Base-by-base conservation (phyloP, 1,140 invertebrate genomes). In the Drosophila virilis region DNA sequence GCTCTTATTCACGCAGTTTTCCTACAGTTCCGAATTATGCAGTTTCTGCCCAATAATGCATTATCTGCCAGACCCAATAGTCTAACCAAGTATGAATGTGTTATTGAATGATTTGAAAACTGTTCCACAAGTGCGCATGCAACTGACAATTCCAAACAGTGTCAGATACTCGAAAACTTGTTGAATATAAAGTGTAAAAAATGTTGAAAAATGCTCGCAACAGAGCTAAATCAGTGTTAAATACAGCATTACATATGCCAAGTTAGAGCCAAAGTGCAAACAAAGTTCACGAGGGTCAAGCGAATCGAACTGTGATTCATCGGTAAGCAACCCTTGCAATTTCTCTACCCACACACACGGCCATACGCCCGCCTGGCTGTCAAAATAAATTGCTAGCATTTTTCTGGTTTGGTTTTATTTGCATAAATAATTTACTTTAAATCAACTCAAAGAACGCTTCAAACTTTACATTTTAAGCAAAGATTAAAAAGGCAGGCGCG, bases 391-490 rank as follows among this genome's bases (percentile, higher is more conserved):
- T 79, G 83, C 83, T 74, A 88, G 72, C 76, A 46, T 78, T 65
- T 75, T 82, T 74, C 40, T 68, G 38, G 43, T 48, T 54, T 67
- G 62, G 58, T 67, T 79, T 82, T 85, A 88, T 86, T 86, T 86
- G 83, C 83, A 88, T 88, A 88, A 86, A 88, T 88, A 86, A 86
- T 86, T 86, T 88, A 88, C 76, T 86, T 88, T 88, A 86, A 88
- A 86, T 78, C 74, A 86, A 86, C 77, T 83, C 69, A 69, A 57
- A 73, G 51, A 84, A 76, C 43, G 54, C 70, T 64, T 68, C 42
- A 78, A 79, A 67, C 71, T 70, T 75, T 51, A 51, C 48, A 28
- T 55, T 55, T 66, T 33, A 43, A 60, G 48, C 48, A 67, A 51
- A 58, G 40, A 72, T 74, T 55, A 15, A 51, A 57, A 32, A 8